A percentile compares a stretch with the other conserved stretches of the same genome.
Evolutionary conservation across 1,140 invertebrate species (phyloP).

Genomic region (Prorops nasuta): DNA sequence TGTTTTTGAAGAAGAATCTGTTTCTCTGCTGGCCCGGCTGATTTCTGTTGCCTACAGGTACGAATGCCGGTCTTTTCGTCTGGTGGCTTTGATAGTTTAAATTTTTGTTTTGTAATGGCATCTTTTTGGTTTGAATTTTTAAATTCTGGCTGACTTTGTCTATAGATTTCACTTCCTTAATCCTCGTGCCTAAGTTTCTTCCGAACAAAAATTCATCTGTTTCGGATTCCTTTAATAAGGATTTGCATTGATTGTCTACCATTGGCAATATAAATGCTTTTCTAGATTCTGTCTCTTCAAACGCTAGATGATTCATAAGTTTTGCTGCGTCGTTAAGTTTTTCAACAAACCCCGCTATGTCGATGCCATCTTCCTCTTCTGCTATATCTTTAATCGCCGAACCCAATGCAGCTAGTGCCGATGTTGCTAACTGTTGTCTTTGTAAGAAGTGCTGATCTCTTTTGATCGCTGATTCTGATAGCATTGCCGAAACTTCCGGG

Average conservation of each 20-base stretch:
- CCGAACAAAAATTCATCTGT: slow-evolving; percentile 2
- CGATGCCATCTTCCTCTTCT: neutral
- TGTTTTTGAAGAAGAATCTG: neutral
- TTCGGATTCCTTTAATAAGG: neutral
- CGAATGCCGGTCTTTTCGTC: neutral
- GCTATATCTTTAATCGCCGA: neutral
- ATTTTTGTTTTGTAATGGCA: no score
- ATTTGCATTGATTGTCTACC: neutral
- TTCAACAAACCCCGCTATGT: neutral
- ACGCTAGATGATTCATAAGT: neutral
- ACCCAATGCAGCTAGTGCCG: neutral
- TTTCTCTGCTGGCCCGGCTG: neutral
- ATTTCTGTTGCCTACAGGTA: neutral
- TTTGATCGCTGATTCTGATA: slow-evolving; percentile 1
- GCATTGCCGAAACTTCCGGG: slow-evolving; percentile 1
- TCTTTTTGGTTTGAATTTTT: neutral
- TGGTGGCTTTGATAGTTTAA: no score
- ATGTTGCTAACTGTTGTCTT: neutral
- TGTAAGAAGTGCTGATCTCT: neutral
- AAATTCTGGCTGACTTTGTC: neutral
- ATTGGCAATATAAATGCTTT: slow-evolving; percentile 1
- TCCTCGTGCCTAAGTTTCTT: neutral
- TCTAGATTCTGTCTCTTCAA: neutral
- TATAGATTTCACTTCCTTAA: neutral
- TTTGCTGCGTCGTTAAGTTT: neutral